A percentile compares a stretch with the other conserved stretches of the same genome.
phyloP scores from a whole-genome alignment of 2,113 vertebrate species.

The Anarrhichthys ocellatus region DNA sequence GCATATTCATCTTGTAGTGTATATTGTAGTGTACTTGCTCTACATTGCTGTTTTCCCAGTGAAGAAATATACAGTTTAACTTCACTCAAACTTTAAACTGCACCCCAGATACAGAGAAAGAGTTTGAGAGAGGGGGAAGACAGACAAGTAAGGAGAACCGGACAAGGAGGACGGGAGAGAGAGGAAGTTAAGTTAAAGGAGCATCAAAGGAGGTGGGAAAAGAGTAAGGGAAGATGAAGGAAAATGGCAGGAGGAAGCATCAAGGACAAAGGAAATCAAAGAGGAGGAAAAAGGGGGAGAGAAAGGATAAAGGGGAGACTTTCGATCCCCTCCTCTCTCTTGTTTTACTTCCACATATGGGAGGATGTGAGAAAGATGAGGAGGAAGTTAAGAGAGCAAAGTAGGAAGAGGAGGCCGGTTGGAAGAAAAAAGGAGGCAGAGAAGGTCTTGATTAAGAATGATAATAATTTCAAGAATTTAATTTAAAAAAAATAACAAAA shows the following conservation, averaged over 20 bases:
- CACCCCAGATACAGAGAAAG: too few species aligned
- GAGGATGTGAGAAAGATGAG: background rate
- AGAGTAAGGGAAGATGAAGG: background rate
- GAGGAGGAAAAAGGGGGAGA: background rate
- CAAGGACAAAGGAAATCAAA: background rate
- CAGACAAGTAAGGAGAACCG: background rate
- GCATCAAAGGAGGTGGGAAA: background rate
- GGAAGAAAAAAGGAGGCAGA: background rate
- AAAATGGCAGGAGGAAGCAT: background rate
- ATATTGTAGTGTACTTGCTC: background rate
- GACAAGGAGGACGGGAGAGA: background rate
- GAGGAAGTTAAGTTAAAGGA: background rate
- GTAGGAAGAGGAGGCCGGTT: background rate
- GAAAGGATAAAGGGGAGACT: background rate
- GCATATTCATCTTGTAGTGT: background rate
- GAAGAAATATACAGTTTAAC: background rate
- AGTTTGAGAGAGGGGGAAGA: too few species aligned
- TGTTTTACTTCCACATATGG: background rate
- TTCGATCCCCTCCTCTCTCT: background rate
- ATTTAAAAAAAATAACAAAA: too few species aligned
- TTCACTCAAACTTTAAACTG: background rate
- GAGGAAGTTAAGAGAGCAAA: background rate
- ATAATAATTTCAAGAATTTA: background rate
- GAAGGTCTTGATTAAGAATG: background rate
- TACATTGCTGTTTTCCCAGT: background rate